A percentile compares a stretch with the other conserved stretches of the same genome.
These are phyloP conservation scores for Amphiura filiformis DNA, from an alignment of 35 echinoderm and acorn worm species.

Conservation along the genomic window DNA sequence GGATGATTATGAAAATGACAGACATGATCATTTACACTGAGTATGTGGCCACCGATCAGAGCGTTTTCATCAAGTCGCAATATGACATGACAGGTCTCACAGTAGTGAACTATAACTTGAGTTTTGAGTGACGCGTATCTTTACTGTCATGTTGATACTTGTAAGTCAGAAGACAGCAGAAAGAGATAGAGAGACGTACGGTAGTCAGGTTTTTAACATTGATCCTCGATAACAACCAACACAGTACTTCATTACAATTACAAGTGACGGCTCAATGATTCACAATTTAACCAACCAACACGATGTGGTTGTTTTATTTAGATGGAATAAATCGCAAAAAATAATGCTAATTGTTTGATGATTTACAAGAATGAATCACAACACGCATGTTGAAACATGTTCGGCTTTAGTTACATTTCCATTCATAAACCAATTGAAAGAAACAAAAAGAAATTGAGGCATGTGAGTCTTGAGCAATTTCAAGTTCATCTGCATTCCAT, in stretches of 20 bases:
- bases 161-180: neutral
- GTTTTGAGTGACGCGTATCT: slow-evolving; percentile 2
- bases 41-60: neutral
- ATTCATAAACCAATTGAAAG: neutral
- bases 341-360: slow-evolving; percentile 15
- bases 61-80: slow-evolving; percentile 4
- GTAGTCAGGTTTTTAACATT: neutral
- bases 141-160: neutral
- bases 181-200: neutral
- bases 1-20: neutral
- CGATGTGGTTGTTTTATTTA: neutral
- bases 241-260: neutral
- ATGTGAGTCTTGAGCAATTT: neutral
- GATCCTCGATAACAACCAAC: neutral
- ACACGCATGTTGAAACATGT: slow-evolving; percentile 7
- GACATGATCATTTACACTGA: slow-evolving; percentile 6
- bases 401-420: neutral
- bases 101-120: neutral
- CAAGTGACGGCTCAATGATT: neutral
- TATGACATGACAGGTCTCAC: neutral
- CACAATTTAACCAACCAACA: neutral
- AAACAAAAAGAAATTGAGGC: neutral
- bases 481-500: neutral
- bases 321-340: neutral
- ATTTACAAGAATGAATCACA: neutral